Conservation (phyloP, 2,888 invertebrate genomes). For the Pandemis cinnamomeana region DNA sequence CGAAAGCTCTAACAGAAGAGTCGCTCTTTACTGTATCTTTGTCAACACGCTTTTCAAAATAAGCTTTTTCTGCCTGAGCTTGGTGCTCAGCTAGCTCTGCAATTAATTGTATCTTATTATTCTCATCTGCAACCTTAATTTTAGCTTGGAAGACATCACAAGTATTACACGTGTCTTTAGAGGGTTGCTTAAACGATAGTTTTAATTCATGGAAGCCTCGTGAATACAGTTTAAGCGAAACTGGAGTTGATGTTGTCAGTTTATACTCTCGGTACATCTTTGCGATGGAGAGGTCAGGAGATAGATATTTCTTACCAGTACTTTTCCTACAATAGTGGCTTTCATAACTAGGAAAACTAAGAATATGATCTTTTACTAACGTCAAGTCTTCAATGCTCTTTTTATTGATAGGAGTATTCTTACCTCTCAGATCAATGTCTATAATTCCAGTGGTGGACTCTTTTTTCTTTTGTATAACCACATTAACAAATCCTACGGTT, state of each 20-base stretch:
- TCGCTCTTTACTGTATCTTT: conserved; percentile 28
- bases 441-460: no score
- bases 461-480: no score
- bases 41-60: conserved; percentile 38
- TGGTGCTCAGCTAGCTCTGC: conserved; percentile 24
- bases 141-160: not conserved
- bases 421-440: no score
- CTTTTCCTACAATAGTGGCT: not conserved
- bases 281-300: not conserved
- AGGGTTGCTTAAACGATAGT: not conserved
- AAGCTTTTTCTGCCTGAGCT: conserved; percentile 38
- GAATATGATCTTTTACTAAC: not conserved
- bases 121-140: not conserved
- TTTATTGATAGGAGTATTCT: no score
- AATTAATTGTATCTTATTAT: not conserved
- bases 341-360: not conserved
- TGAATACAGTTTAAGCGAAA: not conserved
- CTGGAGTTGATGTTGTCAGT: not conserved
- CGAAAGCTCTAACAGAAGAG: conserved; percentile 29
- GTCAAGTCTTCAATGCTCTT: not conserved
- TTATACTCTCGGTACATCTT: not conserved
- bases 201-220: not conserved
- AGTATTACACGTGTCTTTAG: not conserved
- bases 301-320: not conserved
- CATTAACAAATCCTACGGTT: no score